Evolutionary conservation across 2,113 vertebrate genomes (phyloP).

Genomic region (Pitta sordida): DNA sequence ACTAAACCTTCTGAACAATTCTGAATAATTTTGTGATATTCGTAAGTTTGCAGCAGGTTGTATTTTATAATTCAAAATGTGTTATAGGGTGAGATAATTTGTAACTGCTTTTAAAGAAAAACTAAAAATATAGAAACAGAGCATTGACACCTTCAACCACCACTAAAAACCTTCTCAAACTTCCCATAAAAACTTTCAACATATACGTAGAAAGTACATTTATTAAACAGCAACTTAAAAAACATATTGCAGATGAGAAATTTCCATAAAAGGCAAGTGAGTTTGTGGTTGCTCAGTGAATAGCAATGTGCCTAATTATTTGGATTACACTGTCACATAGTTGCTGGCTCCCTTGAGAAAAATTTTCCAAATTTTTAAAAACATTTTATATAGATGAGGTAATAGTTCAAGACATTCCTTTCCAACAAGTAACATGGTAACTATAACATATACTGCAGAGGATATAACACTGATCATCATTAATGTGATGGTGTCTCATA

Average conservation of each 20-base stretch:
- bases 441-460: background rate
- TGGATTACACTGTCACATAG: slow-evolving; percentile 62
- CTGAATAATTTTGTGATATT: background rate
- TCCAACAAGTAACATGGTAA: slow-evolving; percentile 13
- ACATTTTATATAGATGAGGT: slow-evolving; percentile 73
- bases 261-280: slow-evolving; percentile 66
- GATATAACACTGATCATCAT: background rate
- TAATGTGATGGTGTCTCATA: background rate
- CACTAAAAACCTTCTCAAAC: background rate
- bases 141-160: background rate
- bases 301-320: slow-evolving; percentile 67
- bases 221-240: background rate
- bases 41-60: background rate
- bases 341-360: slow-evolving; percentile 63
- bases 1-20: background rate
- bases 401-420: slow-evolving; percentile 64
- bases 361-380: slow-evolving; percentile 70
- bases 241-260: slow-evolving; percentile 10
- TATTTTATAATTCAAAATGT: background rate
- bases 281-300: slow-evolving; percentile 16
- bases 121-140: background rate
- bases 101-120: background rate
- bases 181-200: background rate
- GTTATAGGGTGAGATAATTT: background rate
- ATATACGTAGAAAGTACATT: background rate